Base-by-base conservation (phyloP, 2,888 invertebrate genomes). In the Poecilus cupreus region DNA sequence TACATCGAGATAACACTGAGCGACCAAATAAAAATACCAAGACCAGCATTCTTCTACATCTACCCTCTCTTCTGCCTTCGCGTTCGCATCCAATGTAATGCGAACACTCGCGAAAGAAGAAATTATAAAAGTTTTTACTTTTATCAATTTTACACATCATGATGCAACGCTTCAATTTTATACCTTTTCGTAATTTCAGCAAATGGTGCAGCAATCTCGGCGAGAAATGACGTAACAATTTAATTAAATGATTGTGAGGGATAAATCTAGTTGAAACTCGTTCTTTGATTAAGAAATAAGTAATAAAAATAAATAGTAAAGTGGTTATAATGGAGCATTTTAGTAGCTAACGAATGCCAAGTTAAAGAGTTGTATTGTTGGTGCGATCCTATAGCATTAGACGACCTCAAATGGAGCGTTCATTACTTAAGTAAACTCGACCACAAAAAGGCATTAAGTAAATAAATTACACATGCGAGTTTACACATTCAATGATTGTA, bases 1-100 rank as follows among this genome's bases (percentile, higher is more conserved):
- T 85, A 64, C 80, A 79, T 79, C 79, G 32, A 74, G 81, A 81
- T 81, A 81, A 43, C 16, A 60, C 60, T 11, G 26, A 54, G 22
- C 54, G 54, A 54, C 54, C 54, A 54, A 54, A 54, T 54, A 54
- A 54, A 54, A 54, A 54, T 54, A 54, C 54, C 18, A 54, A 16
- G 54, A 54, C 18, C 20, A 43, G 46, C 68, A 68, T 68, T 68
- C 60, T 24, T 24, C 60, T 32, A 32, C 32, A 32, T 32, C 6
- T 32, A 32, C 32, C 32, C 43, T n/a, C 43, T 43, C 10, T 10
- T 43, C 43, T 43, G 5, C n/a, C 5, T 43, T n/a, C 32, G 4
- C 32, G 8, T 32, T 32, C 18, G 3, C 64, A 24, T 20, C 13
- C 32, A n/a, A n/a, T n/a, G n/a, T n/a, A n/a, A n/a, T n/a, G n/a